phyloP scores from a whole-genome alignment of 2,888 invertebrate species.

The Laspeyria flexula region DNA sequence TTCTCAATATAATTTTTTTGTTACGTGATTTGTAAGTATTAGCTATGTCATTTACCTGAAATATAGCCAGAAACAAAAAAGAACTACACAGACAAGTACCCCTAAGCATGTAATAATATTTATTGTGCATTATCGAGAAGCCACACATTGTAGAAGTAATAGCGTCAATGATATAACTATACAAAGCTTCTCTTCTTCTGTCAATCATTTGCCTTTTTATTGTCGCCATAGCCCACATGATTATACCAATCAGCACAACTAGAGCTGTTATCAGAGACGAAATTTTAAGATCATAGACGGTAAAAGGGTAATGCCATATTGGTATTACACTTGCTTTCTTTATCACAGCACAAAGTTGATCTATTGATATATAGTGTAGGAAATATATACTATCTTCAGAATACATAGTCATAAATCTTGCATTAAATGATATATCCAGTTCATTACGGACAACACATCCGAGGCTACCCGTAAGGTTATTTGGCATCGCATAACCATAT shows the following conservation, averaged over 20 bases:
- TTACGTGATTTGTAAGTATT: no score
- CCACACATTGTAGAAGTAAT: slow-evolving; percentile 49
- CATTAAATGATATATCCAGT: slow-evolving; percentile 66
- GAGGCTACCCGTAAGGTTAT: slow-evolving; percentile 51
- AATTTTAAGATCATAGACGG: slow-evolving; percentile 20
- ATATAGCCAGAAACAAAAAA: slow-evolving; percentile 50
- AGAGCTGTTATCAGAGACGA: slow-evolving; percentile 29
- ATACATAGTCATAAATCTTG: slow-evolving; percentile 60
- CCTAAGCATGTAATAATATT: slow-evolving; percentile 42
- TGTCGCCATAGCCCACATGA: slow-evolving; percentile 46
- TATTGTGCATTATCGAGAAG: slow-evolving; percentile 39
- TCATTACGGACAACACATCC: slow-evolving; percentile 50
- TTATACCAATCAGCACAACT: slow-evolving; percentile 35
- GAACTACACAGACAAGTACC: slow-evolving; percentile 52
- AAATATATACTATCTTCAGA: slow-evolving; percentile 41
- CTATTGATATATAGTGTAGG: slow-evolving; percentile 48
- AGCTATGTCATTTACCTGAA: slow-evolving; percentile 53
- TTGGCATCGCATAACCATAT: slow-evolving; percentile 46
- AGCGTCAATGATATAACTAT: slow-evolving; percentile 39
- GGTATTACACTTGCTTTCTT: slow-evolving; percentile 47
- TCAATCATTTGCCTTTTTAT: slow-evolving; percentile 23
- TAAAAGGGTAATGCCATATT: slow-evolving; percentile 54
- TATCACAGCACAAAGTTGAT: slow-evolving; percentile 56
- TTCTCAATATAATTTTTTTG: no score
- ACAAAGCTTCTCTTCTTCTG: slow-evolving; percentile 15